Evolutionary conservation across 2,113 vertebrate species (phyloP).

Genomic region (Cyanocitta stelleri): DNA sequence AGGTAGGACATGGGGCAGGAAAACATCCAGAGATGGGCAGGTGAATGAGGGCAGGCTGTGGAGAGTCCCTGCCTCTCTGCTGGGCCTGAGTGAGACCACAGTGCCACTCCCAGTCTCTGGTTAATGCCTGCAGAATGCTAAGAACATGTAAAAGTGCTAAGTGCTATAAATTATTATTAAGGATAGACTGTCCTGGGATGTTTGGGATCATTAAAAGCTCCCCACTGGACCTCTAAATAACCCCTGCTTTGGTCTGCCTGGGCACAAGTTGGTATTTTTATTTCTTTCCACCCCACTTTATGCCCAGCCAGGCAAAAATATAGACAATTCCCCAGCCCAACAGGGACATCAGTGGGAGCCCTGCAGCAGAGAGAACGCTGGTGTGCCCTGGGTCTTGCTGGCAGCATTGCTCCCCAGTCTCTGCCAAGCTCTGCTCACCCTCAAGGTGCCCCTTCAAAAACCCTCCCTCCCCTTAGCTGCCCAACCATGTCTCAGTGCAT

Average conservation of each 20-base stretch:
- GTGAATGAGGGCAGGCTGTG: not conserved
- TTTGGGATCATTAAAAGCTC: not conserved
- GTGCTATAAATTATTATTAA: not conserved
- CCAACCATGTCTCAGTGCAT: rapidly evolving
- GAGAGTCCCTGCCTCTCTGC: not conserved
- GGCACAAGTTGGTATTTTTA: not conserved
- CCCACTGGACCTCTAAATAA: not conserved
- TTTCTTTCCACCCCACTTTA: not conserved
- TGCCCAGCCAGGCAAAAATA: not conserved
- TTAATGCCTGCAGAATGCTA: not conserved
- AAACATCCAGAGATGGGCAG: not conserved
- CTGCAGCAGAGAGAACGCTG: not conserved
- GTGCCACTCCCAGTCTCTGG: not conserved
- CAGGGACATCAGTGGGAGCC: not conserved
- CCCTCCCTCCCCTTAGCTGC: not conserved
- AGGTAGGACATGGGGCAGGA: not conserved
- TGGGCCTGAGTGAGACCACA: not conserved
- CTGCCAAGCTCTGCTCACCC: not conserved
- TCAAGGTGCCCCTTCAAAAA: not conserved
- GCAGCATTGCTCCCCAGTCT: not conserved
- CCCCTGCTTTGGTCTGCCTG: not conserved
- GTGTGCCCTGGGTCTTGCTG: not conserved
- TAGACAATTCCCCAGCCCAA: not conserved
- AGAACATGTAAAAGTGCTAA: not conserved
- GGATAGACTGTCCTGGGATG: not conserved